Evolutionary conservation across 2,888 invertebrate genomes (phyloP).

Genomic region (Drepana falcataria): DNA sequence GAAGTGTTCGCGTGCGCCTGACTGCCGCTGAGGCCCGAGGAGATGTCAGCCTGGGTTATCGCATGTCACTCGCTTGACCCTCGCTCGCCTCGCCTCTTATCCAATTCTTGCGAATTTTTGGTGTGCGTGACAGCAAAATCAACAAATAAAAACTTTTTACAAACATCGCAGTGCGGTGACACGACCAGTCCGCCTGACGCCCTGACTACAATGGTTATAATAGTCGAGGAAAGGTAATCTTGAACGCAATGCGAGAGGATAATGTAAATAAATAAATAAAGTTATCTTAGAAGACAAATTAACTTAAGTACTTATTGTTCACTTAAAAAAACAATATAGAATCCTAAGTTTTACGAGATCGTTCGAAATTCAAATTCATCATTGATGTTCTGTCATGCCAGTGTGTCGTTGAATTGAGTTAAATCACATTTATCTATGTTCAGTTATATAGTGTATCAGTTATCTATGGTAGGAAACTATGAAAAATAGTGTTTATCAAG

Average conservation of each 20-base stretch:
- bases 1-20: constrained; percentile 52
- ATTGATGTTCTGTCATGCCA: too few species aligned
- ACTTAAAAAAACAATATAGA: background rate
- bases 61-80: constrained; percentile 36
- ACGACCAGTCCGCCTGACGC: background rate
- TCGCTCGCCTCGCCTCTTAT: constrained; percentile 38
- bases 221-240: background rate
- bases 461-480: too few species aligned
- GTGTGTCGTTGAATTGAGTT: too few species aligned
- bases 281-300: background rate
- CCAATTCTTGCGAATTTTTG: constrained; percentile 38
- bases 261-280: background rate
- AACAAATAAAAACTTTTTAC: background rate
- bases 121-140: constrained; percentile 5
- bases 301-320: background rate
- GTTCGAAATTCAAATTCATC: too few species aligned
- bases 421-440: too few species aligned
- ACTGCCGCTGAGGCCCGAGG: constrained; percentile 49
- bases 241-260: background rate
- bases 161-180: too few species aligned
- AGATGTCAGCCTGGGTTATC: constrained; percentile 58
- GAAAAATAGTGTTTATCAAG: background rate
- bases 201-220: background rate
- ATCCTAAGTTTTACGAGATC: too few species aligned
- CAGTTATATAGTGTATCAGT: too few species aligned